Conservation (phyloP, 2,113 vertebrate genomes). For the Cyphomyrus plagiostoma region DNA sequence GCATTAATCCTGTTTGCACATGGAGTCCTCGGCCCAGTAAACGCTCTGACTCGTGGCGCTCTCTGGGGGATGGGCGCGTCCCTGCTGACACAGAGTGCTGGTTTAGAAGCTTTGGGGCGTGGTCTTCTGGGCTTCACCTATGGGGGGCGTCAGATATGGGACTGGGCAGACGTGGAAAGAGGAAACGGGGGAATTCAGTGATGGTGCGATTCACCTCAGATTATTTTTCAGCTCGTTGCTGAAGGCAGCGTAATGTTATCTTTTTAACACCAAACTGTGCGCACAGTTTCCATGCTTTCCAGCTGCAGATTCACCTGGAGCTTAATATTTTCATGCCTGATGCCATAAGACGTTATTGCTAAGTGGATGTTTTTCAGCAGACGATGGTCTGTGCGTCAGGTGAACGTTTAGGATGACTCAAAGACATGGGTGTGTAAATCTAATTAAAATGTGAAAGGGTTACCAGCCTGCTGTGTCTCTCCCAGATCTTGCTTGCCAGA, state of each 20-base stretch:
- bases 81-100: not conserved
- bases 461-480: conserved; percentile 89
- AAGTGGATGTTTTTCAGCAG: conserved; percentile 66
- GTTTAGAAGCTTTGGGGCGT: not conserved
- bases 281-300: not conserved
- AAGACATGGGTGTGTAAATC: conserved; percentile 98
- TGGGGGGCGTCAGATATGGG: not conserved
- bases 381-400: conserved; percentile 83
- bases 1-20: conserved; percentile 55
- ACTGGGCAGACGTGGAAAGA: not conserved
- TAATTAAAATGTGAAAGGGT: conserved; percentile 99
- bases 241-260: not conserved
- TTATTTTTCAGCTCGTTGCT: not conserved
- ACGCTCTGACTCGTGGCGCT: not conserved
- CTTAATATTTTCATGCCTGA: not conserved
- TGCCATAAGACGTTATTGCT: conserved; percentile 25
- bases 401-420: conserved; percentile 96
- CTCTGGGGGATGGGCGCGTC: not conserved
- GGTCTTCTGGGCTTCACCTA: conserved; percentile 19
- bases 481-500: conserved; percentile 83
- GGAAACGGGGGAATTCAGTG: not conserved
- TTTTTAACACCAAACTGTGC: not conserved
- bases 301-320: not conserved
- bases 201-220: not conserved
- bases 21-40: conserved; percentile 47